phyloP scores from a whole-genome alignment of 2,888 invertebrate genomes.

The Drosophila siamana region DNA sequence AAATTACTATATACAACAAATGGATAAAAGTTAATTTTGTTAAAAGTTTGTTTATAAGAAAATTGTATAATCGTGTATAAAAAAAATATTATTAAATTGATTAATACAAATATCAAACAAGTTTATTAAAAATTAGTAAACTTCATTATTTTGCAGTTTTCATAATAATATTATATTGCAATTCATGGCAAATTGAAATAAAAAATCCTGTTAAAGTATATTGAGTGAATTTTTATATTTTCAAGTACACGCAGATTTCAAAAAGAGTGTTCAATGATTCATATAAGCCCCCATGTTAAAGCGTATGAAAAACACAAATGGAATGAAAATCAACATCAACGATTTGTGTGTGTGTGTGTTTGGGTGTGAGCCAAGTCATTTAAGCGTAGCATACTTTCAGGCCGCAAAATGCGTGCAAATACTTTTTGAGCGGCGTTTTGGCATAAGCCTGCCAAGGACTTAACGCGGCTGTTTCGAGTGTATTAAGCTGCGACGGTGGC shows the following conservation, averaged over 20 bases:
- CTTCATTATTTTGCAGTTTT: no score
- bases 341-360: constrained; percentile 17
- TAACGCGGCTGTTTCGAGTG: constrained; percentile 66
- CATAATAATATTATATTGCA: no score
- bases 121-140: no score
- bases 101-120: no score
- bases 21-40: no score
- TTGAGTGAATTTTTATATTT: background rate
- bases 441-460: constrained; percentile 54
- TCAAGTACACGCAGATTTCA: background rate
- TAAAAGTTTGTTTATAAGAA: no score
- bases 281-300: background rate
- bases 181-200: no score
- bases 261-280: background rate
- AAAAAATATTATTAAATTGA: no score
- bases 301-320: constrained; percentile 22
- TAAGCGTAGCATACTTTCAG: constrained; percentile 61
- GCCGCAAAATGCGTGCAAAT: constrained; percentile 69
- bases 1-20: no score
- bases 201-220: no score
- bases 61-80: no score
- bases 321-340: constrained; percentile 41
- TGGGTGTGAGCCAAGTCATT: constrained; percentile 45
- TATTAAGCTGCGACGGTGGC: constrained; percentile 38
- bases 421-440: constrained; percentile 46